Percentiles rank a stretch among this genome's conserved stretches.
phyloP scores from a whole-genome alignment of 2,113 vertebrate species.

The Ameiurus melas region DNA sequence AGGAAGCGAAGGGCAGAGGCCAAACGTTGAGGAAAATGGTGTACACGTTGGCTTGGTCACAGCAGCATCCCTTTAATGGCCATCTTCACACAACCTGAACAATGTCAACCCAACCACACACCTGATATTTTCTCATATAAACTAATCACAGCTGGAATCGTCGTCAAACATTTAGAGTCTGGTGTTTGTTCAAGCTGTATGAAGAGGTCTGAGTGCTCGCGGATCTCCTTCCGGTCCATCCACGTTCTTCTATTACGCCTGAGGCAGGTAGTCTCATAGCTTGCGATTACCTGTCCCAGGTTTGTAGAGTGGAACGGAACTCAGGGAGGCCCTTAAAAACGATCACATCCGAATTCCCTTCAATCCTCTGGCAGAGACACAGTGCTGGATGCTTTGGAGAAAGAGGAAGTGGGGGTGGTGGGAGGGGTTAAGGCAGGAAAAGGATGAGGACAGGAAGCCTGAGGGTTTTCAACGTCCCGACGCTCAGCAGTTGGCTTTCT shows the following conservation, averaged over 20 bases:
- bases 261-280: not conserved
- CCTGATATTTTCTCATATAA: not conserved
- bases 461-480: not conserved
- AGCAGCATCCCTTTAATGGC: not conserved
- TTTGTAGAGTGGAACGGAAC: not conserved
- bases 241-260: not conserved
- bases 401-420: not conserved
- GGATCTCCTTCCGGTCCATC: not conserved
- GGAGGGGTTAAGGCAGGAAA: not conserved
- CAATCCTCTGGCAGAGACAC: slow-evolving; percentile 43
- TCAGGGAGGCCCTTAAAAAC: not conserved
- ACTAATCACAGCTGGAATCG: not conserved
- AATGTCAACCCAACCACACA: not conserved
- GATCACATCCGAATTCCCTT: slow-evolving; percentile 62
- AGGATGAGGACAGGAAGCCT: not conserved
- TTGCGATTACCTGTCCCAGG: not conserved
- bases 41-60: not conserved
- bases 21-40: not conserved
- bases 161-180: not conserved
- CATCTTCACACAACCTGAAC: not conserved
- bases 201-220: not conserved
- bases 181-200: not conserved
- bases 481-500: slow-evolving; percentile 62
- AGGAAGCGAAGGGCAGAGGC: not conserved
- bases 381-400: slow-evolving; percentile 39